A percentile compares a stretch with the other conserved stretches of the same genome.
phyloP scores from a whole-genome alignment of 2,113 vertebrate species.

The Microtus montanus region DNA sequence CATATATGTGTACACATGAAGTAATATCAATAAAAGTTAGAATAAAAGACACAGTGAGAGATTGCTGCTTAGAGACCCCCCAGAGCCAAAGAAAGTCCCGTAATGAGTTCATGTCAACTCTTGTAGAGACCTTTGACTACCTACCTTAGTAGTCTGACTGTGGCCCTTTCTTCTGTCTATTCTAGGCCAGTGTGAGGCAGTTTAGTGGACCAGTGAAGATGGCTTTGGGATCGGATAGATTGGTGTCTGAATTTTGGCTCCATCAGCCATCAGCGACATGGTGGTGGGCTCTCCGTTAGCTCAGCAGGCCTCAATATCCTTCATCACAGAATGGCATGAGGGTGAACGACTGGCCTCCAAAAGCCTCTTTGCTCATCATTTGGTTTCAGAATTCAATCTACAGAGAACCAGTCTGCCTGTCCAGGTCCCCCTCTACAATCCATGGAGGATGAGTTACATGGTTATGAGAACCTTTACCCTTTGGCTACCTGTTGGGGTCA shows the following conservation, averaged over 20 bases:
- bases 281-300: neutral
- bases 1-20: no score
- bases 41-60: no score
- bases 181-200: neutral
- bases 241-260: neutral
- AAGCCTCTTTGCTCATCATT: neutral
- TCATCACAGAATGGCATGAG: neutral
- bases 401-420: neutral
- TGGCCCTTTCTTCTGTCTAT: neutral
- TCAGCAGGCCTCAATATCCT: slow-evolving; percentile 57
- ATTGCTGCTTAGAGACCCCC: neutral
- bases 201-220: neutral
- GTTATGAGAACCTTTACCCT: neutral
- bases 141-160: neutral
- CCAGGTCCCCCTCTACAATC: neutral
- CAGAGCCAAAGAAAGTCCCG: neutral
- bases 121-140: neutral
- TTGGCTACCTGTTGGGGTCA: neutral
- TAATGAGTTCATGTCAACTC: neutral
- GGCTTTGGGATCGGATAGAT: slow-evolving; percentile 69
- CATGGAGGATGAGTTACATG: neutral
- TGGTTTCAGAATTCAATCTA: neutral
- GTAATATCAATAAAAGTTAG: neutral
- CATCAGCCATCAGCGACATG: neutral
- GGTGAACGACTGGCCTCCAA: neutral